Evolutionary conservation across 1,140 invertebrate genomes (phyloP), one percentile per base, ranked within the genome.

Genomic region (Macrobrachium nipponense): DNA sequence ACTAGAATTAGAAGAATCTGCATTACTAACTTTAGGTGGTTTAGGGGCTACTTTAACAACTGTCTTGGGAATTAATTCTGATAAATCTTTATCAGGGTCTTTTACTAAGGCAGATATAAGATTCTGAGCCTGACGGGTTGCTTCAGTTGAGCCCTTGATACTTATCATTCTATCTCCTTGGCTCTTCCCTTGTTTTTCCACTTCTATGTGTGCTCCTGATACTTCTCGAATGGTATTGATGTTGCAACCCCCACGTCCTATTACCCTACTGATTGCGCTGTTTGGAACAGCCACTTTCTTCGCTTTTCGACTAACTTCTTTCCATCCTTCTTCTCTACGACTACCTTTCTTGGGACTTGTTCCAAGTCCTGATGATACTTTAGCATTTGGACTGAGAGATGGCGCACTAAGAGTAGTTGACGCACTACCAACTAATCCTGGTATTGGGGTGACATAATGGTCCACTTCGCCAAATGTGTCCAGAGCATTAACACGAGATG

Each of bases 151-250:
- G 76, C 93, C 93, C 82, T 97, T 98, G 89, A 99, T 98, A 17
- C 97, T 98, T 85, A 99, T 98, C 89, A 95, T 96, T 90, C 98
- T 93, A 91, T 99, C 98, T 51, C 96, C 96, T 92, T 97, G 96
- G 15, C 96, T 96, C 93, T 98, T 98, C 90, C 95, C 95, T 92
- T 98, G 97, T 91, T 99, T 99, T 91, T 99, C 98, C 3, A 99
- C 97, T 92, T 99, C 98, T 90, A 99, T 99, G 90, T 98, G 97
- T 7, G 98, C 98, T 77, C 97, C 97, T 18, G 97, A 98, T 36
- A 96, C 95, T 86, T 96, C 95, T 87, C 98, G 93, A 90, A 99
- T 99, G 10, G 97, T 96, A 93, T 99, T 99, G 89, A 99, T 99
- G 92, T 99, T 98, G 91, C 95, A 97, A 27, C 98, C 98, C 23